Base-by-base conservation (phyloP, 2,888 invertebrate genomes). In the Heteropelma amictum region DNA sequence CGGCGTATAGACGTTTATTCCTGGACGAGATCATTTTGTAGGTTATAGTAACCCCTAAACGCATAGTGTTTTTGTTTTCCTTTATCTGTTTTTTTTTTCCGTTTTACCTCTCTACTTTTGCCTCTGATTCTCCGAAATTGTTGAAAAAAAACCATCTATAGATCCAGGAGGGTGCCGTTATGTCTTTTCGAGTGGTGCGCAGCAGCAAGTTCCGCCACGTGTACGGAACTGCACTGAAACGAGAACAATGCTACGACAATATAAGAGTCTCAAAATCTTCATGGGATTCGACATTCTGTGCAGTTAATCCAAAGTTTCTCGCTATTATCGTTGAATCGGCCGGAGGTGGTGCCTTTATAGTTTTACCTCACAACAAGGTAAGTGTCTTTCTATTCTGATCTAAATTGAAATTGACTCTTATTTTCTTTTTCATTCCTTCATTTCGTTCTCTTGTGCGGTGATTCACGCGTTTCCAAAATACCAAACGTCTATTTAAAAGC, bases 151-250 rank as follows among this genome's bases (percentile, higher is more conserved):
- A 40, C 17, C 30, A 17, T 53, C n/a, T 23, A 51, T 69, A 69
- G 61, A 64, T 76, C 61, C 70, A 74, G 70, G 84, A 74, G 69
- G 84, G 81, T 84, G 83, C 84, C 86, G 86, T 81, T 79, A 97
- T 97, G 97, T 97, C 97, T 92, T 97, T 97, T 93, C 95, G 97
- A 90, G 97, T 97, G 90, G 97, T 98, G 85, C 95, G 98, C 91
- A 96, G 94, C 92, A 98, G 98, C 90, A 98, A 98, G 92, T 98
- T 98, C 92, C 96, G 98, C 90, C 98, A 98, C 92, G 98, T 98
- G 88, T 95, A 93, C 89, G 97, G 97, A 82, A 95, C 96, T 88
- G 94, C 96, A 84, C 91, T 96, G 83, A 97, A 98, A 91, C 93
- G 98, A 89, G 98, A 98, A 89, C 96, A 97, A 91, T 98, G 98